Conservation (phyloP, 2,888 invertebrate genomes). For the Tetragonisca angustula region DNA sequence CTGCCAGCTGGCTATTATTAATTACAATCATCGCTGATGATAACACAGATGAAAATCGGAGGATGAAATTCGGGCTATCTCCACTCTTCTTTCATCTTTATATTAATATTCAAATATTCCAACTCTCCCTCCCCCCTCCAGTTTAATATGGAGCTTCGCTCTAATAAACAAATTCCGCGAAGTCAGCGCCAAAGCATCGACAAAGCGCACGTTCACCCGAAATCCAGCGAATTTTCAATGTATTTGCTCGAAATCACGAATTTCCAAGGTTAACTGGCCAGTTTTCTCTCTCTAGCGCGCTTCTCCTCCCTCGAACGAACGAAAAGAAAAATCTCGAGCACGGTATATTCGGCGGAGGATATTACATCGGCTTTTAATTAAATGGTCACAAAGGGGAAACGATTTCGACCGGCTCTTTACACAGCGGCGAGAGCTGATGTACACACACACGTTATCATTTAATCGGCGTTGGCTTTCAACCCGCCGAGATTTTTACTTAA, state of each 20-base stretch:
- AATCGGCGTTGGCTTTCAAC: conserved; percentile 9
- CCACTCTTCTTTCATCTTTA: background rate
- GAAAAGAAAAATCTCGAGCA: background rate
- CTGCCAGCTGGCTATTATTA: too few relatives aligned
- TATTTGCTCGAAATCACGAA: background rate
- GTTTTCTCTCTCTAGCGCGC: too few relatives aligned
- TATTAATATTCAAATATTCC: background rate
- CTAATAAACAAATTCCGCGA: background rate
- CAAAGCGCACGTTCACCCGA: background rate
- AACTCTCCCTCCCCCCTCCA: too few relatives aligned
- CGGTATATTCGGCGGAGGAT: background rate
- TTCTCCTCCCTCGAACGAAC: background rate
- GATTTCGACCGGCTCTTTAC: conserved; percentile 1
- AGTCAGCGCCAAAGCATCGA: background rate
- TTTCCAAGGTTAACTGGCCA: too few relatives aligned
- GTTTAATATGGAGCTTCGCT: background rate
- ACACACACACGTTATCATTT: conserved; percentile 35
- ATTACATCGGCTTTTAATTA: conserved; percentile 19
- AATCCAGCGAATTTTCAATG: background rate
- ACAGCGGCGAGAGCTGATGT: background rate
- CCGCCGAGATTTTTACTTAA: conserved; percentile 29
- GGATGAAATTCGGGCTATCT: too few relatives aligned
- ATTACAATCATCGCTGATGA: too few relatives aligned
- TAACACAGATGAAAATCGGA: too few relatives aligned
- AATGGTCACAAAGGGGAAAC: conserved; percentile 11